phyloP scores from a whole-genome alignment of 64 coral and sea anemone species.

The Catalaphyllia jardinei region DNA sequence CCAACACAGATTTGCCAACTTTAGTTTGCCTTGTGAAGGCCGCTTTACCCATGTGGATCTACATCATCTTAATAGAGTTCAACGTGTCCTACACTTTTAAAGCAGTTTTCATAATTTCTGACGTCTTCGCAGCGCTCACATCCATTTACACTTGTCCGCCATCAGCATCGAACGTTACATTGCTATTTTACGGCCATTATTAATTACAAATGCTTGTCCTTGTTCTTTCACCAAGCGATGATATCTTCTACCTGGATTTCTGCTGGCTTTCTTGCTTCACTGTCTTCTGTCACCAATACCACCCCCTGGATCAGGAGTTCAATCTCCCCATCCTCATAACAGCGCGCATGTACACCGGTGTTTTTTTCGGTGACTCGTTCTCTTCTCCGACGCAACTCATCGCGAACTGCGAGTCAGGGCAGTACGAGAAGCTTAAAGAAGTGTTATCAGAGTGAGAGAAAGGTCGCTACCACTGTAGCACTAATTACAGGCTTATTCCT shows the following conservation, averaged over 20 bases:
- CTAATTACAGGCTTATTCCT: constrained; percentile 34
- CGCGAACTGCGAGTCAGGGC: too few relatives aligned
- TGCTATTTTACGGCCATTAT: constrained; percentile 70
- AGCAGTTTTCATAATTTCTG: constrained; percentile 49
- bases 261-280: constrained; percentile 44
- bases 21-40: too few relatives aligned
- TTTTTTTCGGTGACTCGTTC: constrained; percentile 26
- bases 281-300: not conserved
- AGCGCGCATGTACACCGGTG: constrained; percentile 24
- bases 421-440: not conserved
- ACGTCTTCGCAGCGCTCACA: constrained; percentile 65
- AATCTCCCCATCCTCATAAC: not conserved
- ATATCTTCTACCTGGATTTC: constrained; percentile 45
- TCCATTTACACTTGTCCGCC: constrained; percentile 66
- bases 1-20: too few relatives aligned
- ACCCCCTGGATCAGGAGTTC: constrained; percentile 14
- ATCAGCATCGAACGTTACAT: constrained; percentile 51
- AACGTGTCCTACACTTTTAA: constrained; percentile 1
- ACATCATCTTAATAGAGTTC: constrained; percentile 49
- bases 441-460: constrained; percentile 10
- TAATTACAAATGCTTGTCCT: constrained; percentile 42
- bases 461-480: constrained; percentile 33
- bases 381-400: constrained; percentile 1
- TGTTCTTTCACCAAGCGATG: constrained; percentile 42
- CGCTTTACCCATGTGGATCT: constrained; percentile 78